Evolutionary conservation across 23 tunicate species (phyloP), one percentile per base, ranked within the genome.

Genomic region (Corella eumyota): DNA sequence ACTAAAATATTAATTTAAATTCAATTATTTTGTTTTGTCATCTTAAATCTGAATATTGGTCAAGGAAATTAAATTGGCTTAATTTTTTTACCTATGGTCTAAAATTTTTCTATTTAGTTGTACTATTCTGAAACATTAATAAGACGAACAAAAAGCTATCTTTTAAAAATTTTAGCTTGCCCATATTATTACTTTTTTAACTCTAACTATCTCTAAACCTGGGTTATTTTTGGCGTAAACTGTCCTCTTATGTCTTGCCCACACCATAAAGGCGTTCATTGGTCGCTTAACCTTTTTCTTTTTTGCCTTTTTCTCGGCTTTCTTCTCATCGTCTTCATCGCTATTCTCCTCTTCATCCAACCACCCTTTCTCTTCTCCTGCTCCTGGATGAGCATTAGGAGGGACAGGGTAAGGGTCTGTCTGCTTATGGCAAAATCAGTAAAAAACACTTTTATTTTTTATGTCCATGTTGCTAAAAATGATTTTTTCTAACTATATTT

Each of bases 241-340:
- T 23, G 79, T 58, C 54, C 95, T 36, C 44, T 86, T 59, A 65
- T 78, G 76, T 45, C 83, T 67, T 25, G 95, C 80, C 95, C 95
- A 86, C 33, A 86, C 95, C 80, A 86, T 66, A 51, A 86, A 86
- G 2, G 95, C 95, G 34, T 86, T 86, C 95, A 86, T 86, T 4
- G 95, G 95, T 61, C 95, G 50, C 34, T 86, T 86, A n/a, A 86
- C 51, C 61, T 74, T 77, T 3, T 83, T 66, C 62, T 72, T 71
- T 45, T 86, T 77, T 2, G 67, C 15, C 30, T 58, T 67, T 45
- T 67, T 86, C 26, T 36, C 78, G 35, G 32, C 35, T 48, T 58
- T 59, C 49, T 65, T 77, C 48, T 69, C 70, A 19, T 68, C 76
- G 25, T 69, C 76, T n/a, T 70, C 74, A 35, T 59, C 68, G 3